Base-by-base conservation (phyloP, 2,888 invertebrate genomes). In the Xylota sylvarum region DNA sequence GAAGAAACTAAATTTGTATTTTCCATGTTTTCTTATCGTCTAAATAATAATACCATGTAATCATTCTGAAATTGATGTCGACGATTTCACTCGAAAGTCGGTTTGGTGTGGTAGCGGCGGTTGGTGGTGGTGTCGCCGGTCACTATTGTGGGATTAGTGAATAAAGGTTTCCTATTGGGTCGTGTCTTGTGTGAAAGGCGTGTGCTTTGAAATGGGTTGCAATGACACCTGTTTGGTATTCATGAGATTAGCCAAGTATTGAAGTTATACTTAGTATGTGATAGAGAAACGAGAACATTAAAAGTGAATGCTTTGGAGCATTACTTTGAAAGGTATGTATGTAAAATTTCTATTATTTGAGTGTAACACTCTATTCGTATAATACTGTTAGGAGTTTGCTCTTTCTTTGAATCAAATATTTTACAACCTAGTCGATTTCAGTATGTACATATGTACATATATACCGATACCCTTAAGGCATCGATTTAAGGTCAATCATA, bases 11-110 rank as follows among this genome's bases (percentile, higher is more conserved):
- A 80, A 70, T 73, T 77, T 86, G 62, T 85, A 72, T 73, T 80
- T 70, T 74, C 65, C 70, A 72, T 81, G 76, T 86, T 86, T 86
- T 86, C 70, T 86, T 86, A 82, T 81, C 85, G 77, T 62, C 81
- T 77, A 69, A 82, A 86, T 81, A 81, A 73, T 78, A 78, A 78
- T 86, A 58, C 73, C 73, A 67, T 86, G 73, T 82, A 74, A 86
- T 86, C 73, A 78, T 73, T 86, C 32, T 73, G 43, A 73, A 86
- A 82, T 77, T 86, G 60, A 78, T 82, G 72, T 78, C 82, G 77
- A 77, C 81, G 72, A 80, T 76, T 72, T 85, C 60, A 60, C 78
- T 73, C 27, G 58, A 65, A 65, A 69, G 65, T 65, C 52, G 52
- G 60, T 50, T 60, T 62, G 10, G 40, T 55, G 23, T 65, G 76